Conservation (phyloP, 2,113 vertebrate species). For the Catharus minimus region DNA sequence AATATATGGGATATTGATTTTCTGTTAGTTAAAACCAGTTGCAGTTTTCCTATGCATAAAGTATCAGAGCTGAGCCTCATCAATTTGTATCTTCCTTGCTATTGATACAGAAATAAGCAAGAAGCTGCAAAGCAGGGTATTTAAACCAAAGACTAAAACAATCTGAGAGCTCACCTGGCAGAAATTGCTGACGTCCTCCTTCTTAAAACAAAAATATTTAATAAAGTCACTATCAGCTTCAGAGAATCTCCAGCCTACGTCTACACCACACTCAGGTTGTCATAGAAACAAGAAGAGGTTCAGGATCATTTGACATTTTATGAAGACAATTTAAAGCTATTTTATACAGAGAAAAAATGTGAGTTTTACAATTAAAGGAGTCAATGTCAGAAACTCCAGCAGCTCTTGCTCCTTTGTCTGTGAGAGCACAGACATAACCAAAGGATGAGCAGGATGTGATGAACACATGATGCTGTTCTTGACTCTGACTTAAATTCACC, state of each 20-base stretch:
- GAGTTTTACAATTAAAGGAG: neutral
- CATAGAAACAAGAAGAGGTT: constrained; percentile 60
- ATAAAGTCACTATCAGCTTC: neutral
- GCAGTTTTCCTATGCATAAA: neutral
- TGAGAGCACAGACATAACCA: neutral
- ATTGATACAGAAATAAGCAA: neutral
- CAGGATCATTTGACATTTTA: constrained; percentile 52
- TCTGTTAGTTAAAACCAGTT: neutral
- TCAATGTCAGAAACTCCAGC: neutral
- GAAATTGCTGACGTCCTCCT: neutral
- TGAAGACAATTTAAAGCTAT: constrained; percentile 37
- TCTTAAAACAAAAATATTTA: constrained; percentile 29
- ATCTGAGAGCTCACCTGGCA: neutral
- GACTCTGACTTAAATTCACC: neutral
- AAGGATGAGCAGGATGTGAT: neutral
- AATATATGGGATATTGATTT: neutral
- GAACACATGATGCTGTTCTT: neutral
- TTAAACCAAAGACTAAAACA: neutral
- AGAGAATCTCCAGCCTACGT: neutral
- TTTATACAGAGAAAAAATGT: neutral
- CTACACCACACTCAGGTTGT: constrained; percentile 18
- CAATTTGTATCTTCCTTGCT: neutral
- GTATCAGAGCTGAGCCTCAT: neutral
- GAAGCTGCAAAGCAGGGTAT: neutral
- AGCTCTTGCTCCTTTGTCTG: neutral